Evolutionary conservation across 2,888 invertebrate genomes (phyloP), one percentile per base, ranked within the genome.

Genomic region (Zygothrica quintamaculata): DNA sequence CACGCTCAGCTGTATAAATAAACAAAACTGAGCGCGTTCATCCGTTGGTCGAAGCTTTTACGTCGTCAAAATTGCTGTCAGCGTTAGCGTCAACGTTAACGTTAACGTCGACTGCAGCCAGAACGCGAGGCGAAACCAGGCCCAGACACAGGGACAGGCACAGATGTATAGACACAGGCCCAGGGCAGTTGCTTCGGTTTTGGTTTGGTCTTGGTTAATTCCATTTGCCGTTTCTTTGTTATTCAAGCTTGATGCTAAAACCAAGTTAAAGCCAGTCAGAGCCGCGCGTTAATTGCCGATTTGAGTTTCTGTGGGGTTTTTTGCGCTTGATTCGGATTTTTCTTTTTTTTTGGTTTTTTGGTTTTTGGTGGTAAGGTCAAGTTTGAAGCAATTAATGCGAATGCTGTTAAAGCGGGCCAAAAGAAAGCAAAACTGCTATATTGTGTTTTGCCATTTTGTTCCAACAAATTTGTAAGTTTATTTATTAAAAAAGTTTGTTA

Each of bases 1-100:
- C 73, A 52, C 53, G 70, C 57, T 75, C 82, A 74, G 87, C 73
- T 84, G 88, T 88, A 88, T 88, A 87, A 88, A 88, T 88, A 88
- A 88, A 88, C 84, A 88, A 79, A 86, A 72, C 29, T 69, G 65
- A 59, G 65, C 71, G 58, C 71, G 74, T 58, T 71, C 58, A 67
- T 80, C 70, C 71, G 50, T 43, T 55, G 61, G 59, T 65, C 70
- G 77, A 59, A 65, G 52, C 62, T 59, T 42, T 58, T 43, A 42
- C 58, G 67, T 48, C 44, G 66, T 9, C 46, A 39, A 16, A 58
- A 53, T 9, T 34, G 62, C 33, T 31, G 65, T 9, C 36, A 7
- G 15, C 65, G 73, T 31, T 1, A 36, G 26, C 64, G 16, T n/a
- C n/a, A n/a, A n/a, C n/a, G 65, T 9, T 33, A 7, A 13, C 65